These are phyloP conservation scores for Syrrhaptes paradoxus DNA, from an alignment of 2,113 vertebrate species.

Conservation along the genomic window DNA sequence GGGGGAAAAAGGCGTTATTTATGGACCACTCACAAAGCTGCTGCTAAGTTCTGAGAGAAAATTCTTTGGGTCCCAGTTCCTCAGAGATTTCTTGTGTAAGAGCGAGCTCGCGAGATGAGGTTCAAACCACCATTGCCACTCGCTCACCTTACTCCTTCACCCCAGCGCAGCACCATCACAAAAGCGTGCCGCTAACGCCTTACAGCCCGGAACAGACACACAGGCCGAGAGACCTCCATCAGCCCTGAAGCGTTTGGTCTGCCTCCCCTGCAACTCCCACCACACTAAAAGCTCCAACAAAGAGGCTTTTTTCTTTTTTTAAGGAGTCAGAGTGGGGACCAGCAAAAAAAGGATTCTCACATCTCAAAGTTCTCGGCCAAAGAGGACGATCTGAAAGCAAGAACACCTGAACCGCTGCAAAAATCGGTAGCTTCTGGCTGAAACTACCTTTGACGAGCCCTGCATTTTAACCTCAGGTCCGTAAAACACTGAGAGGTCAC, in stretches of 20 bases:
- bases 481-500: rapidly evolving
- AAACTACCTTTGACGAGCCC: rapidly evolving
- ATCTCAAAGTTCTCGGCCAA: rapidly evolving
- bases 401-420: not conserved
- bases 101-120: not conserved
- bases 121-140: not conserved
- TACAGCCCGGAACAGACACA: not conserved
- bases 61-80: not conserved
- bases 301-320: not conserved
- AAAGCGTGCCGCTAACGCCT: not conserved
- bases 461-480: rapidly evolving
- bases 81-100: not conserved
- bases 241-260: rapidly evolving
- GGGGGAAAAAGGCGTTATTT: rapidly evolving
- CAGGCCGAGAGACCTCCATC: rapidly evolving
- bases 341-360: no score
- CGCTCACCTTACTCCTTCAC: not conserved
- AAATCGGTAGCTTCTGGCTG: rapidly evolving
- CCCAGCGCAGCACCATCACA: not conserved
- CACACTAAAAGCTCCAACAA: not conserved
- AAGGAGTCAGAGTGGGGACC: rapidly evolving
- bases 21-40: not conserved
- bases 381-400: rapidly evolving
- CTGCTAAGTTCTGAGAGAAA: not conserved
- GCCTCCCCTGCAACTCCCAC: not conserved